Conservation (phyloP, 1,140 invertebrate genomes). For the Papilio machaon region DNA sequence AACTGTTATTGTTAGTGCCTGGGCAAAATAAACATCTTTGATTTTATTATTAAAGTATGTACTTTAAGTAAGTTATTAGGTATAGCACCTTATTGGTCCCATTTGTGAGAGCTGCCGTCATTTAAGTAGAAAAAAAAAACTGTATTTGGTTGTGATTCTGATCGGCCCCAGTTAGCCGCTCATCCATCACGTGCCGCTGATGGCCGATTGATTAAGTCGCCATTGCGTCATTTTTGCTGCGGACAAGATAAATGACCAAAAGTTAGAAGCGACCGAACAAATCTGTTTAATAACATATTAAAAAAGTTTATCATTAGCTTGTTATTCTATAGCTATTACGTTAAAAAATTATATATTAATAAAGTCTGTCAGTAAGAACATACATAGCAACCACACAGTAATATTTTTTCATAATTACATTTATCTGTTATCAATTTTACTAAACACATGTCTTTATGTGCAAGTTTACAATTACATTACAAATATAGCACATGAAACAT, state of each 20-base stretch:
- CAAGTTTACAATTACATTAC: neutral
- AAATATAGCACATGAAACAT: neutral
- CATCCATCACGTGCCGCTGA: slow-evolving; percentile 50
- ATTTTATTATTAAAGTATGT: neutral
- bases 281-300: neutral
- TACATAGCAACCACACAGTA: too few relatives aligned
- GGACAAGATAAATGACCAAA: slow-evolving; percentile 44
- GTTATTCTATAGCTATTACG: too few relatives aligned
- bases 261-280: slow-evolving; percentile 14
- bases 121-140: neutral
- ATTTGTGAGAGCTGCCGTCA: neutral
- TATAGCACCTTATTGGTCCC: neutral
- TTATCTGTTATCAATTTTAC: neutral
- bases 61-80: neutral
- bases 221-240: slow-evolving; percentile 48
- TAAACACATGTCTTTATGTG: neutral
- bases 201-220: slow-evolving; percentile 52
- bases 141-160: neutral
- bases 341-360: too few relatives aligned
- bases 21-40: neutral
- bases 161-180: neutral
- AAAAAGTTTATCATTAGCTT: too few relatives aligned
- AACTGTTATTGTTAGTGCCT: too few relatives aligned
- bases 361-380: too few relatives aligned
- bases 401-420: too few relatives aligned